A percentile compares a stretch with the other conserved stretches of the same genome.
These are phyloP conservation scores for Tretioscincus oriximinensis DNA, from an alignment of 2,113 vertebrate species.

Conservation along the genomic window DNA sequence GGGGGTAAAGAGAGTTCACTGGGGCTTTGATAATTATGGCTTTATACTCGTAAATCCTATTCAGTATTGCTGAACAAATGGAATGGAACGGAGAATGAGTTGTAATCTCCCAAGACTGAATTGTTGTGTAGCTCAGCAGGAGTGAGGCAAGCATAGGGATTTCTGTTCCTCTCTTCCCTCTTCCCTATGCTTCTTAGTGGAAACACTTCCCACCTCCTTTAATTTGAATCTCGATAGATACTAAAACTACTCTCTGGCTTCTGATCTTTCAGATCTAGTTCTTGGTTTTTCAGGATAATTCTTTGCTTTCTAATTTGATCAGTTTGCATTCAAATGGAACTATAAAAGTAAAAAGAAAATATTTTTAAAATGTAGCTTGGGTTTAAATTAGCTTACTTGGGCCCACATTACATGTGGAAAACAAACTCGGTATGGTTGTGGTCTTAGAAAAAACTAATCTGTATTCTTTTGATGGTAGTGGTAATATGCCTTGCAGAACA, in stretches of 20 bases:
- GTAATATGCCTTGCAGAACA: background rate
- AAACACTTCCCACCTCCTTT: background rate
- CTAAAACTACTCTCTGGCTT: background rate
- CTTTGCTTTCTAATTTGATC: background rate
- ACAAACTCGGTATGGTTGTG: background rate
- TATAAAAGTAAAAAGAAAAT: background rate
- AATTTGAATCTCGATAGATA: background rate
- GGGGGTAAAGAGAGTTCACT: background rate
- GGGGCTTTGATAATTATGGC: slow-evolving; percentile 3
- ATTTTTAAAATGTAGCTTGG: background rate
- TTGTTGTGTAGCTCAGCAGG: background rate
- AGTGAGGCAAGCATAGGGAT: background rate
- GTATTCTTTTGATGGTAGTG: background rate
- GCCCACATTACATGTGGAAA: too few relatives aligned
- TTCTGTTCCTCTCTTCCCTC: background rate
- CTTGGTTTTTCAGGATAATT: background rate
- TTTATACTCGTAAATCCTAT: slow-evolving; percentile 12
- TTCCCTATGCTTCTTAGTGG: background rate
- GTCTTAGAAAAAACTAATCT: too few relatives aligned
- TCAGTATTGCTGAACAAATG: slow-evolving; percentile 6
- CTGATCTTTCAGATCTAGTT: background rate
- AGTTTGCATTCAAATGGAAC: background rate
- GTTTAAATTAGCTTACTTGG: background rate
- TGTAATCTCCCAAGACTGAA: background rate
- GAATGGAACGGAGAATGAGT: slow-evolving; percentile 53